These are phyloP conservation scores for Pterocles burchelli DNA, from an alignment of 2,113 vertebrate species.

Conservation along the genomic window DNA sequence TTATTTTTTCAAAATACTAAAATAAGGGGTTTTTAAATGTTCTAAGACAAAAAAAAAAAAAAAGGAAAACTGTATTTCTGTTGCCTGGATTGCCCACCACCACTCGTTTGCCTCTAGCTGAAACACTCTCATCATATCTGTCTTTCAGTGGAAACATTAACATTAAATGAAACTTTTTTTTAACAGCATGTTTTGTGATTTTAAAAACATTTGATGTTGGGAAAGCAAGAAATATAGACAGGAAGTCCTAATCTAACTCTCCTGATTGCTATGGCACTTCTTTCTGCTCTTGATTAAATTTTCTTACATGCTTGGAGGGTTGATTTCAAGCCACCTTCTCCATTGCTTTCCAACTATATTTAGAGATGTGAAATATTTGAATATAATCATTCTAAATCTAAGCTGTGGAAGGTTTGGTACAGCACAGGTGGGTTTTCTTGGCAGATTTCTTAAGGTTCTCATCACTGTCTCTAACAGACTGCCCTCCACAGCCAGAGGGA, in stretches of 20 bases:
- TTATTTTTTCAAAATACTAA: neutral
- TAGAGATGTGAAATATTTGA: neutral
- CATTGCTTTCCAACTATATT: neutral
- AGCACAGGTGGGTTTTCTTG: neutral
- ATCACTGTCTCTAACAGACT: neutral
- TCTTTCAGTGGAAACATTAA: neutral
- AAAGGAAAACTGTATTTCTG: neutral
- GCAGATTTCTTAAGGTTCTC: neutral
- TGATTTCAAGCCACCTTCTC: neutral
- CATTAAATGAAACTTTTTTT: neutral
- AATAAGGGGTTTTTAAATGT: neutral
- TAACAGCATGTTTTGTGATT: neutral
- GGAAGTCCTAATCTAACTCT: neutral
- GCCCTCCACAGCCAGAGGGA: neutral
- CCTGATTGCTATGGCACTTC: neutral
- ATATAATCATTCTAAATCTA: neutral
- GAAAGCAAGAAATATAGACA: neutral
- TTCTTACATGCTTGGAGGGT: neutral
- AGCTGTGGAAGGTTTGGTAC: neutral
- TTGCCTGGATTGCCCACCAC: neutral
- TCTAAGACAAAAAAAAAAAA: neutral
- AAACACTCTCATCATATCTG: neutral
- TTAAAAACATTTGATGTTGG: neutral
- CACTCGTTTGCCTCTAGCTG: neutral
- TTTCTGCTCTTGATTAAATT: neutral